Percentiles rank a stretch among this genome's conserved stretches.
Evolutionary conservation across 2,113 vertebrate genomes (phyloP).

Genomic region (Nothobranchius furzeri): DNA sequence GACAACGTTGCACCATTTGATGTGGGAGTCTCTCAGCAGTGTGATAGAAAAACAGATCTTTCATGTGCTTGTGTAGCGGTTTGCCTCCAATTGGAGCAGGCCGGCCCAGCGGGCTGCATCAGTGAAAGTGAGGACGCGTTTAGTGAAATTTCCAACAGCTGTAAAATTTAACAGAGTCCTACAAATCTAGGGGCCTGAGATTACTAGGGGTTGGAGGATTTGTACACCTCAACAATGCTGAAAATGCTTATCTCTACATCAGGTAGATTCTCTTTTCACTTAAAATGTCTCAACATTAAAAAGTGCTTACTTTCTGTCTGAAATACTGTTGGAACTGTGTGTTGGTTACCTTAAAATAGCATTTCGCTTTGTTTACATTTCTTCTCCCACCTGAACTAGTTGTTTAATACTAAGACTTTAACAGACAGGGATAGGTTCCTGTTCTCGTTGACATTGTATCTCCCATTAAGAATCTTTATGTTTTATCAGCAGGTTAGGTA

Average conservation of each 20-base stretch:
- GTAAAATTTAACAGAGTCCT: slow-evolving; percentile 57
- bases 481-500: slow-evolving; percentile 22
- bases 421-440: background rate
- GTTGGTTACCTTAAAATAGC: background rate
- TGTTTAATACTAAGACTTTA: background rate
- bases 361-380: background rate
- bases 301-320: too few relatives aligned
- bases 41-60: slow-evolving; percentile 35
- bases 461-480: background rate
- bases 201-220: background rate
- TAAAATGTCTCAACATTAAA: too few relatives aligned
- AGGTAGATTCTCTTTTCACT: too few relatives aligned
- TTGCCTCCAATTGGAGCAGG: slow-evolving; percentile 58
- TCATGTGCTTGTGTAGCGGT: slow-evolving; percentile 37
- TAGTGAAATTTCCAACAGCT: slow-evolving; percentile 56
- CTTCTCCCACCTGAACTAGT: background rate
- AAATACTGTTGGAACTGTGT: background rate
- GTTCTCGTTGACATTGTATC: background rate
- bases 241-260: too few relatives aligned
- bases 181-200: slow-evolving; percentile 40
- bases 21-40: slow-evolving; percentile 21
- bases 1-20: slow-evolving; percentile 49
- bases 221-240: background rate
- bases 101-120: slow-evolving; percentile 27
- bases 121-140: slow-evolving; percentile 37